Percentiles rank a stretch among this genome's conserved stretches.
These are phyloP conservation scores for Eospalax fontanierii DNA, from an alignment of 2,797 vertebrate species.

Conservation along the genomic window DNA sequence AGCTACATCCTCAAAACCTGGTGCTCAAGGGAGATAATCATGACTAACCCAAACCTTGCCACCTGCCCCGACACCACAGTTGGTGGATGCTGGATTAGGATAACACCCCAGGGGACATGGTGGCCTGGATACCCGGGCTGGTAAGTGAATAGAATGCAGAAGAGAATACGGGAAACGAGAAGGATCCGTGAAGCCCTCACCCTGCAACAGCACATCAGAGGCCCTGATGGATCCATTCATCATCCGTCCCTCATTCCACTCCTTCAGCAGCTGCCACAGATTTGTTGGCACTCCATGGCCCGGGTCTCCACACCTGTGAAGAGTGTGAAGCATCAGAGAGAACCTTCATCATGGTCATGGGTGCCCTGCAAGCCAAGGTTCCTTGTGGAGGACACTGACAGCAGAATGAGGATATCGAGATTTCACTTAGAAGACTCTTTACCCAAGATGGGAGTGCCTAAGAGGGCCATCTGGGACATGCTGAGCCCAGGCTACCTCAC, in stretches of 20 bases:
- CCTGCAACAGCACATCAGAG: background rate
- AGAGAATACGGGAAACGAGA: background rate
- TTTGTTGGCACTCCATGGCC: background rate
- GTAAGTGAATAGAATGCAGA: background rate
- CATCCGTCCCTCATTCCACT: background rate
- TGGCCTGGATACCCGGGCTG: background rate
- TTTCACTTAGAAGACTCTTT: background rate
- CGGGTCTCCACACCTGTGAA: background rate
- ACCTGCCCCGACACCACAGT: accelerated
- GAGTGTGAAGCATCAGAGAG: background rate
- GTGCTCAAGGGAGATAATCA: background rate
- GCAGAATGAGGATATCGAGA: background rate
- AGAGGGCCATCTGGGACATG: background rate
- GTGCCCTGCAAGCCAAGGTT: background rate
- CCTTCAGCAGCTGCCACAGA: background rate
- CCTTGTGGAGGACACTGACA: background rate
- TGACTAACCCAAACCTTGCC: background rate
- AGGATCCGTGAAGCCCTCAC: no score
- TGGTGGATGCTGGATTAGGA: background rate
- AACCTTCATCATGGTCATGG: no score
- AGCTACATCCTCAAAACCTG: background rate
- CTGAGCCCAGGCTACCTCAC: no score
- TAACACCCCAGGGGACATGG: background rate
- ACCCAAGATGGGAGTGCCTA: background rate
- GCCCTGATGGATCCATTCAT: background rate